Base-by-base conservation (phyloP, 2,888 invertebrate genomes). In the Orgyia antiqua region DNA sequence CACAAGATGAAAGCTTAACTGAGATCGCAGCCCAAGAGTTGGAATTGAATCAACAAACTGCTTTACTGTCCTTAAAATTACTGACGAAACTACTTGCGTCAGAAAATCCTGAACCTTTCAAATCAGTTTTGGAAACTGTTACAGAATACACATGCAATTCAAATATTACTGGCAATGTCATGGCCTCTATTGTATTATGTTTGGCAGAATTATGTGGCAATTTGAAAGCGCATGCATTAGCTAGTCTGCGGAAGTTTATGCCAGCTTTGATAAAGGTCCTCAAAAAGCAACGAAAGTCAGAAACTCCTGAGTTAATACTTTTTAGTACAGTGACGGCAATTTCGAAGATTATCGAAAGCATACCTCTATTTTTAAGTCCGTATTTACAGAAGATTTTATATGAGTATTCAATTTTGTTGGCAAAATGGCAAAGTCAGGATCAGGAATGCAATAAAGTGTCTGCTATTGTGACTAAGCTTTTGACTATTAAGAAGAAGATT, bases 291-390 rank as follows among this genome's bases (percentile, higher is more conserved):
- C 88, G 90, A 9, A 86, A 89, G 41, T 78, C 87, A 4, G 87
- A 88, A 37, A 83, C 86, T 1, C 89, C 91, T 0, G 90, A 91
- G 49, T 52, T 91, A 10, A 75, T 91, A 0, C 69, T 93, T n/a
- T 66, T 93, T 10, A 93, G 94, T 64, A 89, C 93, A 4, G 88
- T 96, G 1, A 93, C 94, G 2, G 92, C 94, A 0, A 77, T 96
- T 17, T 91, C 93, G 36, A 95, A 95, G 71, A 90, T 97, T 21
- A 89, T 96, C 3, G 94, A 94, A 60, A 91, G 92, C 13, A 68
- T 97, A 23, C 92, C 95, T 0, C 83, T 93, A 20, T 98, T 97
- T 67, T 68, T 98, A 42, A 96, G 95, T 39, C 94, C 95, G 0
- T 96, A 96, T 71, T 77, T 97, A 17, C 89, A 91, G 45, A 91